Evolutionary conservation across 1,140 invertebrate genomes (phyloP).

Genomic region (Hycleus phaleratus): DNA sequence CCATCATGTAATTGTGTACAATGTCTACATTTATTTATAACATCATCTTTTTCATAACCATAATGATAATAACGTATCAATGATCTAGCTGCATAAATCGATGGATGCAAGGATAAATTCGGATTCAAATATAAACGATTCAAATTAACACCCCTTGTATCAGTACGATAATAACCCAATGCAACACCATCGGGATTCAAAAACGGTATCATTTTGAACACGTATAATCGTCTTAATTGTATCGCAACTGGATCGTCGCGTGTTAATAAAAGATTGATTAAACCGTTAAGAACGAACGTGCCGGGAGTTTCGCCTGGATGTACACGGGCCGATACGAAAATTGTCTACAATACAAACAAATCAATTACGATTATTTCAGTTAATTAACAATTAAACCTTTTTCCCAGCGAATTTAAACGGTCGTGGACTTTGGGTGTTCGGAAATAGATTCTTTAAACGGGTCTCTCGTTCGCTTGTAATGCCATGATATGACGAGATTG

Average conservation of each 20-base stretch:
- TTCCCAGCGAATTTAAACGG: constrained; percentile 67
- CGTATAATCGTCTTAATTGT: constrained; percentile 65
- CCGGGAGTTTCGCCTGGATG: constrained; percentile 92
- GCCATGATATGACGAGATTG: constrained; percentile 76
- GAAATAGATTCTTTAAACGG: constrained; percentile 69
- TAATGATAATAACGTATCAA: constrained; percentile 61
- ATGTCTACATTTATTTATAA: constrained; percentile 26
- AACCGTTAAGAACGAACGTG: constrained; percentile 89
- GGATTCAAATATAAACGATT: constrained; percentile 80
- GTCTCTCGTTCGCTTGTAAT: constrained; percentile 64
- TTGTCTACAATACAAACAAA: constrained; percentile 46
- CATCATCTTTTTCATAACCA: constrained; percentile 44
- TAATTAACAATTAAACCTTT: constrained; percentile 46
- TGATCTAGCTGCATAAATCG: constrained; percentile 73
- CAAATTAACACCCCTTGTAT: constrained; percentile 82
- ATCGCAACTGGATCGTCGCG: constrained; percentile 66
- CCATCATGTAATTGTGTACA: constrained; percentile 9
- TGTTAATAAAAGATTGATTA: constrained; percentile 70
- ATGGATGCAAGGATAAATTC: constrained; percentile 65
- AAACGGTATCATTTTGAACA: constrained; percentile 90
- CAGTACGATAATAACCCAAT: constrained; percentile 83
- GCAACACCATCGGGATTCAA: constrained; percentile 89
- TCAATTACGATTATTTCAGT: neutral
- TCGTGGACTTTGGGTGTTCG: constrained; percentile 54
- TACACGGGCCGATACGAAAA: constrained; percentile 83